phyloP scores from a whole-genome alignment of 2,113 vertebrate species.

The Sisor rabdophorus region DNA sequence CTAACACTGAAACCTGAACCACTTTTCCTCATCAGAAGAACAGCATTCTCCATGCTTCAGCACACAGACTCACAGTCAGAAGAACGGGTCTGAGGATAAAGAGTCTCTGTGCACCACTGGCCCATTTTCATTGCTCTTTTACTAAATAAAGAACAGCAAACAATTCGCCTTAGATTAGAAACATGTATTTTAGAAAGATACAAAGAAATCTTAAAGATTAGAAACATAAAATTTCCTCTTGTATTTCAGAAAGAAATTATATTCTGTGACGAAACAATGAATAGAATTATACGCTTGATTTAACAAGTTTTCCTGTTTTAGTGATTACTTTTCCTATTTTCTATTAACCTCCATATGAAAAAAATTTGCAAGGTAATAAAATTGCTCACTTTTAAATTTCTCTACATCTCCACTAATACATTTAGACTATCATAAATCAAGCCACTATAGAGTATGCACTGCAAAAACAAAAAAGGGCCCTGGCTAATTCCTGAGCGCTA shows the following conservation, averaged over 20 bases:
- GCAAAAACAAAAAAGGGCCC: conserved; percentile 44
- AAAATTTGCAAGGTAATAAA: conserved; percentile 57
- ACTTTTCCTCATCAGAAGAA: conserved; percentile 29
- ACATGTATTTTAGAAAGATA: neutral
- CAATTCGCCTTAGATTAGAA: neutral
- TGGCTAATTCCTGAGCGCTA: conserved; percentile 10
- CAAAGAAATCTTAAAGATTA: too few relatives aligned
- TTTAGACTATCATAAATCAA: conserved; percentile 54
- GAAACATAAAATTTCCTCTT: neutral
- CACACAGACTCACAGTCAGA: conserved; percentile 40
- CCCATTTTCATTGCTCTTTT: conserved; percentile 18
- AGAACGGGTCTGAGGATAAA: conserved; percentile 26
- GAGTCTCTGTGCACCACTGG: conserved; percentile 41
- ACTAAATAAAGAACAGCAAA: conserved; percentile 13
- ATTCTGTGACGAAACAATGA: neutral
- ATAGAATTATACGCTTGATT: conserved; percentile 32
- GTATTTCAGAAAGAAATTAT: neutral
- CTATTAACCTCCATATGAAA: conserved; percentile 23
- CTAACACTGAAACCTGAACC: conserved; percentile 43
- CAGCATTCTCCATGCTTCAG: conserved; percentile 41
- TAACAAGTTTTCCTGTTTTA: conserved; percentile 63
- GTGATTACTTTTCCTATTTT: conserved; percentile 60
- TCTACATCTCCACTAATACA: conserved; percentile 51
- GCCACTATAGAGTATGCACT: conserved; percentile 44
- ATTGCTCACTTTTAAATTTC: conserved; percentile 68